Conservation (phyloP, 2,113 vertebrate species). For the Paradoxurus hermaphroditus region DNA sequence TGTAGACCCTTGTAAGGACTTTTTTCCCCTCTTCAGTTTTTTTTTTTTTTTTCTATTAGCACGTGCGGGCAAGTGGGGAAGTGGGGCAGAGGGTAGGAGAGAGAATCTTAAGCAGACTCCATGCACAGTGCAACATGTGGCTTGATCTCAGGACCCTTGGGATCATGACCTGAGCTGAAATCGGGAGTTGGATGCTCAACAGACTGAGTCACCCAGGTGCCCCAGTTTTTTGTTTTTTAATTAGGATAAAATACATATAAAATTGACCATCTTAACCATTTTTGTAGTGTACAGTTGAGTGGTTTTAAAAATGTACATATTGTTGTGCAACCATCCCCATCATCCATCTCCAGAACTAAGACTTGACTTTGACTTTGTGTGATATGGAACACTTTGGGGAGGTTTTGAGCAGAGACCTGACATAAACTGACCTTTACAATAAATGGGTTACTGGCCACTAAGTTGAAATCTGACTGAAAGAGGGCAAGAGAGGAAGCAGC, state of each 20-base stretch:
- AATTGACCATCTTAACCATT: not conserved
- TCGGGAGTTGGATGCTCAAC: too few relatives aligned
- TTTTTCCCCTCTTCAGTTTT: not conserved
- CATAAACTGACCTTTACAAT: not conserved
- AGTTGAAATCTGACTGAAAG: not conserved
- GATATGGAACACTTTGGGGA: not conserved
- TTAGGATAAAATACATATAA: not conserved
- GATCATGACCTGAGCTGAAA: too few relatives aligned
- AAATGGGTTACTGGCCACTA: not conserved
- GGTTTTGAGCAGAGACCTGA: not conserved
- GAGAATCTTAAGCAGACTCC: too few relatives aligned
- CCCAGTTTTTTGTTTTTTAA: too few relatives aligned
- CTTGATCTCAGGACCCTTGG: too few relatives aligned
- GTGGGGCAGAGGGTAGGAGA: too few relatives aligned
- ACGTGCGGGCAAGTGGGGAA: too few relatives aligned
- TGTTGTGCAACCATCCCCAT: not conserved
- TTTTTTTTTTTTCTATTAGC: not conserved
- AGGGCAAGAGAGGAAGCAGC: not conserved
- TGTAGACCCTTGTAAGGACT: not conserved
- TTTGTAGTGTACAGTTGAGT: not conserved
- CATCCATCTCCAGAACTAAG: not conserved
- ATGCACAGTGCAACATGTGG: too few relatives aligned
- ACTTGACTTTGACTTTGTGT: slow-evolving; percentile 20
- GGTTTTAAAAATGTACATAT: not conserved
- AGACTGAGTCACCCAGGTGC: too few relatives aligned